These are phyloP conservation scores for Agriopis aurantiaria DNA, from an alignment of 2,888 invertebrate species.

Conservation along the genomic window DNA sequence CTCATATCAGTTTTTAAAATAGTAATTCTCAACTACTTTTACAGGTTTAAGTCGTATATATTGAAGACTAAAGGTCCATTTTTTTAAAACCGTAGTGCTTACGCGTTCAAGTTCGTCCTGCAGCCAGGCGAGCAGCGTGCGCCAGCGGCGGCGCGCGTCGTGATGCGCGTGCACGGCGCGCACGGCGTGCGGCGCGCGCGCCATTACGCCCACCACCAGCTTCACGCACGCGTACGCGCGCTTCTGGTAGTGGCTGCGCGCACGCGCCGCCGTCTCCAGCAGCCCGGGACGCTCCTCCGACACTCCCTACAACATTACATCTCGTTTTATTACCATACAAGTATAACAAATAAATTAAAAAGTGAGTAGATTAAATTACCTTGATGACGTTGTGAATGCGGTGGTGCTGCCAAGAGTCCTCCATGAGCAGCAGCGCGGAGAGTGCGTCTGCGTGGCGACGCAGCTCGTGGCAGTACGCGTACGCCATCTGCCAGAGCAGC, in stretches of 20 bases:
- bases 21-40: not conserved
- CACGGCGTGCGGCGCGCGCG: slow-evolving; percentile 93
- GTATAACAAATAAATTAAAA: not conserved
- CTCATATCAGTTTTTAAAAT: not conserved
- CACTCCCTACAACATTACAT: slow-evolving; percentile 64
- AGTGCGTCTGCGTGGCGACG: slow-evolving; percentile 96
- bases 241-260: slow-evolving; percentile 98
- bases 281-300: slow-evolving; percentile 93
- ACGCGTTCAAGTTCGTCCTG: slow-evolving; percentile 96
- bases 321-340: not conserved
- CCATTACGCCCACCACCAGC: slow-evolving; percentile 96
- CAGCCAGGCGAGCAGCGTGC: slow-evolving; percentile 96
- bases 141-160: slow-evolving; percentile 95
- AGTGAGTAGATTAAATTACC: slow-evolving; percentile 67
- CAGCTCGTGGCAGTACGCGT: slow-evolving; percentile 97
- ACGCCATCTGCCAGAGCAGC: slow-evolving; percentile 95
- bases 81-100: slow-evolving; percentile 45
- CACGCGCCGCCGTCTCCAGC: slow-evolving; percentile 96
- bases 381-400: slow-evolving; percentile 97
- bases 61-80: too few relatives aligned
- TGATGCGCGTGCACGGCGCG: slow-evolving; percentile 92
- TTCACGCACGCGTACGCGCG: slow-evolving; percentile 99
- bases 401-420: slow-evolving; percentile 98
- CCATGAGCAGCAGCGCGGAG: slow-evolving; percentile 94
- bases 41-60: not conserved